Base-by-base conservation (phyloP, 2,888 invertebrate species). In the Caprella mutica region DNA sequence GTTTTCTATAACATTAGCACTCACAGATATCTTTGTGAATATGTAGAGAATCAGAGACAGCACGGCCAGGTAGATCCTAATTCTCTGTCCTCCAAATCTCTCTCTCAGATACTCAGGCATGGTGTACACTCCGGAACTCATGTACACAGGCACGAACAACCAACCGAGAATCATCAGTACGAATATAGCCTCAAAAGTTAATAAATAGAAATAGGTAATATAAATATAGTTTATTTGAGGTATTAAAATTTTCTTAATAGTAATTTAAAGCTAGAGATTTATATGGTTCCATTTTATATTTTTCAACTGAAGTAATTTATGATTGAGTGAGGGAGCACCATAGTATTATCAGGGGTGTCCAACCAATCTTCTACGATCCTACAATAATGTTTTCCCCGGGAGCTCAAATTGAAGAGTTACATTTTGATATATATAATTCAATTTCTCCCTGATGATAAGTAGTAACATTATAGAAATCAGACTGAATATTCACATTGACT, bases 101-200 rank as follows among this genome's bases (percentile, higher is more conserved):
- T 73, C 73, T 60, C 72, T 68, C 30, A 78, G 67, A 66, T 78
- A 78, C 68, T 78, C 77, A 0, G 78, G 78, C 77, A 78, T 72
- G 1, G 77, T 77, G 68, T 71, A 77, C n/a, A 76, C 74, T 69
- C 76, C 66, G 55, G 63, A 58, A 21, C 76, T 71, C 61, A 76
- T 73, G 68, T 78, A 78, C 5, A 78, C 77, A 0, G 77, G 77
- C n/a, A 77, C 73, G 65, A 77, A 77, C 26, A 76, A 66, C 77
- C 77, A 77, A 40, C 77, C 77, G 4, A 48, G 30, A 3, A 48
- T 27, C 3, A 48, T 27, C n/a, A 48, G 27, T 9, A 48, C 48
- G 30, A 48, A 48, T 26, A 30, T 48, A 8, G 48, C 48, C 48
- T 48, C 29, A 77, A 70, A n/a, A 77, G 65, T 67, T 77, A 69